These are phyloP conservation scores for Sebastes vulpes DNA, from an alignment of 2,797 vertebrate species.

Conservation along the genomic window DNA sequence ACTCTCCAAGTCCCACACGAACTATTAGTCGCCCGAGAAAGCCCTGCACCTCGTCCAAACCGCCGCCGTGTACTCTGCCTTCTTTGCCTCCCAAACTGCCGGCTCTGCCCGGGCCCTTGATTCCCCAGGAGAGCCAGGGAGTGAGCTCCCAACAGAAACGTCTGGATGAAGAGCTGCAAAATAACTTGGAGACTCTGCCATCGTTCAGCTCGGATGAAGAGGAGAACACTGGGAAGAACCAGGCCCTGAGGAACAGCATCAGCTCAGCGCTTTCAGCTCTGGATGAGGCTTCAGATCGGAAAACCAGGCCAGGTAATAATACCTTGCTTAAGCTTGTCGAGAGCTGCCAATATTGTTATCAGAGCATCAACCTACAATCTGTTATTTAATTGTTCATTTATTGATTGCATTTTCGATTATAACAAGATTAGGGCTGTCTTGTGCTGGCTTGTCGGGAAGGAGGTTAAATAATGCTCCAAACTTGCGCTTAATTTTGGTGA, in stretches of 20 bases:
- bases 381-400: background rate
- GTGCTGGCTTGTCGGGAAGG: too few species aligned
- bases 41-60: constrained; percentile 85
- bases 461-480: too few species aligned
- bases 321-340: background rate
- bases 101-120: constrained; percentile 70
- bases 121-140: constrained; percentile 79
- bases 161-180: constrained; percentile 91
- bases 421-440: too few species aligned
- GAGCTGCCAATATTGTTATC: background rate
- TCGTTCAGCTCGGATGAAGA: constrained; percentile 98
- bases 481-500: too few species aligned
- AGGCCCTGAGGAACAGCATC: constrained; percentile 94
- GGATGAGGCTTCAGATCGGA: constrained; percentile 92
- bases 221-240: constrained; percentile 92
- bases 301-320: constrained; percentile 89
- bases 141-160: constrained; percentile 88
- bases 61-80: constrained; percentile 80
- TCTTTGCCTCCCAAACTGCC: constrained; percentile 83
- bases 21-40: constrained; percentile 91
- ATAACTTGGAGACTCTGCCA: constrained; percentile 92
- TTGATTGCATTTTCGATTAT: background rate
- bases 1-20: constrained; percentile 92
- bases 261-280: constrained; percentile 90
- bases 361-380: background rate